Percentiles rank a stretch among this genome's conserved stretches.
Evolutionary conservation across 2,113 vertebrate genomes (phyloP).

Genomic region (Apteryx mantelli): DNA sequence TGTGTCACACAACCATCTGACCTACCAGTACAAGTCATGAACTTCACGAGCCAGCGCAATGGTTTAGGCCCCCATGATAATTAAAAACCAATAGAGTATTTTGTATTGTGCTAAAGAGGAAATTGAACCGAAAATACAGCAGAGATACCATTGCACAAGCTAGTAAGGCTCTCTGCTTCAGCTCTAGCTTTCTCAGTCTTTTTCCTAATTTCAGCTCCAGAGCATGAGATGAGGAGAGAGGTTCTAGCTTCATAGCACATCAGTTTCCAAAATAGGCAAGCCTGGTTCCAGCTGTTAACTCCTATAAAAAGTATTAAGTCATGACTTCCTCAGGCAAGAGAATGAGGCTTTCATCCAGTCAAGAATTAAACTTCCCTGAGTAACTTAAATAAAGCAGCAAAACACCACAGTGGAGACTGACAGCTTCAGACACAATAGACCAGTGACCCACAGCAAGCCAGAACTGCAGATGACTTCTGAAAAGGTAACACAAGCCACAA

Average conservation of each 20-base stretch:
- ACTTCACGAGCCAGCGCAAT: neutral
- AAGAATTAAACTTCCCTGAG: neutral
- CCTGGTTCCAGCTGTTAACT: neutral
- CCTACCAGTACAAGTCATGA: neutral
- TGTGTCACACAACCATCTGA: neutral
- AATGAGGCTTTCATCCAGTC: neutral
- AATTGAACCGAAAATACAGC: neutral
- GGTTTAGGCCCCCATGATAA: no score
- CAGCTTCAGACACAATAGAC: no score
- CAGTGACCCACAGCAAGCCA: no score
- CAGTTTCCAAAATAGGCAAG: neutral
- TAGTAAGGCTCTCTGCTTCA: neutral
- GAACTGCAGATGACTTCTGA: neutral
- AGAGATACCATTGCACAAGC: fast-evolving
- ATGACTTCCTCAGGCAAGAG: neutral
- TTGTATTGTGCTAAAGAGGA: neutral
- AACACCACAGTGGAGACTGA: neutral
- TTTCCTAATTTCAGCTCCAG: neutral
- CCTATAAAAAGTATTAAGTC: neutral
- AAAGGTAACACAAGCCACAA: neutral
- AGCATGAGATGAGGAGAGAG: neutral
- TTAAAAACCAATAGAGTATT: neutral
- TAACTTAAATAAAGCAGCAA: neutral
- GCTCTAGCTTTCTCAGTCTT: neutral
- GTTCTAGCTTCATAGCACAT: neutral